Base-by-base conservation (phyloP, 2,113 vertebrate species). In the Morone saxatilis region DNA sequence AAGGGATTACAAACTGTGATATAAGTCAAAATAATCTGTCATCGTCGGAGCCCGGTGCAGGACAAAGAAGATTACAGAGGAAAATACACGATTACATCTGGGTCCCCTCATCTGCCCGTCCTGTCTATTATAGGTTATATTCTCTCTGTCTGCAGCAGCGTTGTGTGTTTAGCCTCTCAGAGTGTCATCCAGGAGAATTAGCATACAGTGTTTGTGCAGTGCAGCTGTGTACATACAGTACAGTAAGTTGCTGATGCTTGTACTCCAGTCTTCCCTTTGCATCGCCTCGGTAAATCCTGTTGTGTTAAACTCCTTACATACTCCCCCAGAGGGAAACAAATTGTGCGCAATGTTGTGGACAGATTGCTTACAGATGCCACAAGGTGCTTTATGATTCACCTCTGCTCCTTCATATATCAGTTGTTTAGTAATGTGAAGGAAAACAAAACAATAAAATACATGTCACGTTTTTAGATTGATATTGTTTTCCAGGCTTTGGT, bases 51-150 rank as follows among this genome's bases (percentile, higher is more conserved):
- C 69, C 74, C 14, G 19, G 54, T 13, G 31, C 76, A 63, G 71
- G 78, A 86, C 82, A 89, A 86, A 86, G 78, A 62, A 88, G 90
- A 92, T 90, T 87, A 89, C 60, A 25, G 76, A 59, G 70, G 22
- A 31, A 83, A 89, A 81, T 31, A 50, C 59, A 61, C 1, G 73
- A 81, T 89, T 59, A 71, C 62, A 65, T 76, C 61, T 71, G 57
- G 20, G 43, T 76, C 25, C 61, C 70, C 48, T 38, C 47, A 3
- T 41, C 48, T 13, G 31, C n/a, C 60, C 0, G 0, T 22, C n/a
- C 41, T 59, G 59, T 71, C 81, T 84, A 31, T 70, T 54, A 31
- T 51, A 11, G 43, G 50, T 68, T 51, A 22, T 51, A 41, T 66
- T 71, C 57, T 12, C 83, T 77, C 41, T 31, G 75, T 65, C 68